Percentiles rank a stretch among this genome's conserved stretches.
Evolutionary conservation across 1,140 invertebrate species (phyloP).

Genomic region (Uloborus diversus): DNA sequence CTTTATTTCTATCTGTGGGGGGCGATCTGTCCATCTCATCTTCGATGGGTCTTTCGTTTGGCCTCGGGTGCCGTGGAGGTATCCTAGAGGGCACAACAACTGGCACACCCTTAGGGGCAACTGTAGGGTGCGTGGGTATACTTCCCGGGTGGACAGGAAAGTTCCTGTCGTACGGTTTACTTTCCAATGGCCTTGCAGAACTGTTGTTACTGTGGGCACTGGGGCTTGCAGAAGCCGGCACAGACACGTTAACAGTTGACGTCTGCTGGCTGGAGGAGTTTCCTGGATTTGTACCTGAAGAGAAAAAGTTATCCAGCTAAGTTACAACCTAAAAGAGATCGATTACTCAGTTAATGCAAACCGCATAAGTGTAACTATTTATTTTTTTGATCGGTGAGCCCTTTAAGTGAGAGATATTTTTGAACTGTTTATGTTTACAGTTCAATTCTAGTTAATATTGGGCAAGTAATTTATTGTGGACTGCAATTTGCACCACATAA

Average conservation of each 20-base stretch:
- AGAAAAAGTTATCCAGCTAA: neutral
- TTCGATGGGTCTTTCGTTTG: slow-evolving; percentile 48
- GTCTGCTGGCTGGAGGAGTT: slow-evolving; percentile 15
- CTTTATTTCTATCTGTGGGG: slow-evolving; percentile 30
- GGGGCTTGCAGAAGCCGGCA: neutral
- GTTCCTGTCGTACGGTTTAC: neutral
- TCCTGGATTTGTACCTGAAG: neutral
- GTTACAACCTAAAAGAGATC: neutral
- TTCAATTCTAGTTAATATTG: no score
- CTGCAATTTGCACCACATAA: no score
- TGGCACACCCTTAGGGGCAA: neutral
- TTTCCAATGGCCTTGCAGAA: neutral
- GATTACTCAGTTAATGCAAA: neutral
- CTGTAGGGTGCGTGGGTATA: neutral
- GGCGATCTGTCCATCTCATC: slow-evolving; percentile 49
- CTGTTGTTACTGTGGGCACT: neutral
- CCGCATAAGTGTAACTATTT: neutral
- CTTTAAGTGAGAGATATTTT: no score
- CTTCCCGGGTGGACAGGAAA: neutral
- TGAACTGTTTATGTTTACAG: no score
- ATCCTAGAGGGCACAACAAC: neutral
- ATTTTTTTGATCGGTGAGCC: no score
- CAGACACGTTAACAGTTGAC: slow-evolving; percentile 11
- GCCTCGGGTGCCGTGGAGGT: slow-evolving; percentile 11
- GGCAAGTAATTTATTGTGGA: no score